phyloP scores from a whole-genome alignment of 2,113 vertebrate species.

The Spermophilus dauricus region DNA sequence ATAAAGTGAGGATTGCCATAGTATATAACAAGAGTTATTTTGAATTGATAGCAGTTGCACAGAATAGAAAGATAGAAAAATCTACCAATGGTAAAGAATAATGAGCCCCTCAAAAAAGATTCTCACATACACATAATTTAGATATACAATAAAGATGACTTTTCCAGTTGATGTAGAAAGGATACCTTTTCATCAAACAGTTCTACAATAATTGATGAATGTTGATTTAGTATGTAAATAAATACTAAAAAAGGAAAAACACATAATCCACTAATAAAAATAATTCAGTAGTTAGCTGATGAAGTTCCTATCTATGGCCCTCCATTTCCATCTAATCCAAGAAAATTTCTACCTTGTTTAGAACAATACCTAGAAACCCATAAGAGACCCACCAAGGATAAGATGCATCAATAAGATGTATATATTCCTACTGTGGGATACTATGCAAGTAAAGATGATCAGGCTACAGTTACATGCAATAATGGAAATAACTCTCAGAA shows the following conservation, averaged over 20 bases:
- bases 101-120: not conserved
- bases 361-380: not conserved
- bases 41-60: not conserved
- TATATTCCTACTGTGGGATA: not conserved
- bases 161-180: not conserved
- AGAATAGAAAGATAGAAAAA: slow-evolving; percentile 26
- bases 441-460: not conserved
- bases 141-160: not conserved
- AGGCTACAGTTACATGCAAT: not conserved
- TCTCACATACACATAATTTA: not conserved
- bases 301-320: not conserved
- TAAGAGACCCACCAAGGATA: not conserved
- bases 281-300: not conserved
- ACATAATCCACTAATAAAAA: not conserved
- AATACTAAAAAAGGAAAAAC: not conserved
- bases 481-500: not conserved
- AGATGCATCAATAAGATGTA: not conserved
- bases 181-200: not conserved
- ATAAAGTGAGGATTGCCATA: not conserved
- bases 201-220: not conserved
- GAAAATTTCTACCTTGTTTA: not conserved
- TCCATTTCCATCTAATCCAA: not conserved
- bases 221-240: not conserved
- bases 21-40: not conserved
- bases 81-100: not conserved